These are phyloP conservation scores for Drosophila mettleri DNA, from an alignment of 2,888 invertebrate genomes.

Conservation along the genomic window DNA sequence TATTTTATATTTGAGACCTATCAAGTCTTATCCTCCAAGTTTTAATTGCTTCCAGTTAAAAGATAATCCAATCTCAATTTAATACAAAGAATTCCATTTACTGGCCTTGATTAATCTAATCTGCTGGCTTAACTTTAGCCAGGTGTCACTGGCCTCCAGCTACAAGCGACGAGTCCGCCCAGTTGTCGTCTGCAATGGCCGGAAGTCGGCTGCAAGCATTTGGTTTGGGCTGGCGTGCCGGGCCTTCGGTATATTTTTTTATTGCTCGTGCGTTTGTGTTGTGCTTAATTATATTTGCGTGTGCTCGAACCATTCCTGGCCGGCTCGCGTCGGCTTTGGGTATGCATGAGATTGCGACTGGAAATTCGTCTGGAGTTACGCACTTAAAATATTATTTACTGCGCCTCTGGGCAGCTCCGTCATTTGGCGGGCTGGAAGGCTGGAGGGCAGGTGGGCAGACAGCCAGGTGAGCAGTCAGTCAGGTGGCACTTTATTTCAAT, in stretches of 20 bases:
- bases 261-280: conserved; percentile 62
- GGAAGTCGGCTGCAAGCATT: conserved; percentile 39
- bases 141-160: conserved; percentile 33
- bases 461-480: conserved; percentile 21
- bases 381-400: conserved; percentile 60
- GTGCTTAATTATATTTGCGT: conserved; percentile 82
- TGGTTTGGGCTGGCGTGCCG: conserved; percentile 59
- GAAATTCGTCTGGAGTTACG: conserved; percentile 34
- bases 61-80: too few species aligned
- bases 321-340: conserved; percentile 1
- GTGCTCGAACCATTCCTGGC: conserved; percentile 60
- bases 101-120: conserved; percentile 1
- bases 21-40: too few species aligned
- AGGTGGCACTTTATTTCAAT: conserved; percentile 49
- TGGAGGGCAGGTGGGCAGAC: conserved; percentile 14
- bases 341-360: conserved; percentile 43
- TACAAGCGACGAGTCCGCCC: conserved; percentile 18
- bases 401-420: conserved; percentile 24
- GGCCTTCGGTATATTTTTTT: conserved; percentile 16
- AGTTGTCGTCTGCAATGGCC: conserved; percentile 38
- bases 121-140: conserved; percentile 8
- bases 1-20: too few species aligned
- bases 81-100: too few species aligned
- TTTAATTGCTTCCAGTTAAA: too few species aligned
- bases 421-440: conserved; percentile 9